A percentile compares a stretch with the other conserved stretches of the same genome.
These are phyloP conservation scores for Arbacia lixula DNA, from an alignment of 53 echinoderm and acorn worm genomes.

Conservation along the genomic window DNA sequence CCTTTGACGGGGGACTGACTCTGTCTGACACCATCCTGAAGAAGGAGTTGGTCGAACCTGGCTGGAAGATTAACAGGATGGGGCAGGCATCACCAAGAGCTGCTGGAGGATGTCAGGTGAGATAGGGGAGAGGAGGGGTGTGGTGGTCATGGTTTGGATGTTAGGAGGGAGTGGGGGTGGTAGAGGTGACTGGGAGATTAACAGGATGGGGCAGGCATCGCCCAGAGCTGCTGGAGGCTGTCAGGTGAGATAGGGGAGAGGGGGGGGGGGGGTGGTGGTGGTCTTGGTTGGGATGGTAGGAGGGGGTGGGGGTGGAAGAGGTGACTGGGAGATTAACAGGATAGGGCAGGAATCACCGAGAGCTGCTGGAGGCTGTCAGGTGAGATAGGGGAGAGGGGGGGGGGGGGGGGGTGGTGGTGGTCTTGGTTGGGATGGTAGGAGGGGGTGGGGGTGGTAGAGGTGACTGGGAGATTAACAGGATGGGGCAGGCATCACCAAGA, in stretches of 20 bases:
- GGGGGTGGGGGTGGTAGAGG: too few relatives aligned
- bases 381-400: not conserved
- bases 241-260: slow-evolving; percentile 48
- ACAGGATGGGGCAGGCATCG: slow-evolving; percentile 13
- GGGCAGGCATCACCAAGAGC: slow-evolving; percentile 59
- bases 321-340: not conserved
- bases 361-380: slow-evolving; percentile 6
- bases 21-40: slow-evolving; percentile 56
- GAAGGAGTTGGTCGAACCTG: slow-evolving; percentile 70
- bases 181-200: not conserved
- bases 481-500: not conserved
- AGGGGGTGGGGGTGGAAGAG: not conserved
- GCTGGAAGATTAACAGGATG: slow-evolving; percentile 64
- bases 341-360: not conserved
- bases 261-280: not conserved
- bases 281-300: not conserved
- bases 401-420: not conserved
- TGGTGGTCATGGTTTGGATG: not conserved
- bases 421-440: not conserved
- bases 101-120: slow-evolving; percentile 88
- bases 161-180: not conserved
- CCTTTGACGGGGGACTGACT: slow-evolving; percentile 80
- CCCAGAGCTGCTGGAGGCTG: slow-evolving; percentile 80
- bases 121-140: not conserved
- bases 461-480: not conserved